Percentiles rank a stretch among this genome's conserved stretches.
These are phyloP conservation scores for Philopotamus ludificatus DNA, from an alignment of 1,140 invertebrate species.

Conservation along the genomic window DNA sequence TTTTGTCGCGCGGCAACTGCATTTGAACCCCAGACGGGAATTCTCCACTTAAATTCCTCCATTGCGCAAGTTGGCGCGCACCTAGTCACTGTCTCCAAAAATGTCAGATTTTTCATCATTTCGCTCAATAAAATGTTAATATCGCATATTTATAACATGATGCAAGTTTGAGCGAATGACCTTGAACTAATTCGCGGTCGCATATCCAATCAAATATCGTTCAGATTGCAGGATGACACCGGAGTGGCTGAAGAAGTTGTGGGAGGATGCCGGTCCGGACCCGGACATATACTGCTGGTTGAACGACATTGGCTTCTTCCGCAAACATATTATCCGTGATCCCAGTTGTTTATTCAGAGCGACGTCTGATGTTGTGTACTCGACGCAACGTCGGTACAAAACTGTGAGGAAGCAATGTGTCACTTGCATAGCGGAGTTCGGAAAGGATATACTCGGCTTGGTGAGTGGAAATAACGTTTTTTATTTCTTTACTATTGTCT, in stretches of 20 bases:
- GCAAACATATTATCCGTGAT: conserved; percentile 81
- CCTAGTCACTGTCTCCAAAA: too few relatives aligned
- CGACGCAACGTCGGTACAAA: conserved; percentile 73
- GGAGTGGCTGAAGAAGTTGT: neutral
- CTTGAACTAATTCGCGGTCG: too few relatives aligned
- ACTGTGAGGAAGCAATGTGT: conserved; percentile 72
- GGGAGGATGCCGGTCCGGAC: neutral
- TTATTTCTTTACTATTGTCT: neutral
- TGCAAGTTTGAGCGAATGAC: too few relatives aligned
- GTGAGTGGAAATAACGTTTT: conserved; percentile 14
- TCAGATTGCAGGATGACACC: conserved; percentile 5
- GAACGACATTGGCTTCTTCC: conserved; percentile 71
- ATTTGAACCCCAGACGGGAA: too few relatives aligned
- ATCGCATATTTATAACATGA: too few relatives aligned
- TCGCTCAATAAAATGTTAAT: too few relatives aligned
- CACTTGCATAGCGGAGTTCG: conserved; percentile 63
- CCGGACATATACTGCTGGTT: conserved; percentile 69
- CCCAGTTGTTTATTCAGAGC: conserved; percentile 81
- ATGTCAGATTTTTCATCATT: too few relatives aligned
- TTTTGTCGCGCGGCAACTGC: too few relatives aligned
- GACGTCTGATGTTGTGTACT: conserved; percentile 81
- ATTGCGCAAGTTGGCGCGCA: too few relatives aligned
- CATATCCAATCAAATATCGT: too few relatives aligned
- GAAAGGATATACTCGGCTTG: conserved; percentile 46
- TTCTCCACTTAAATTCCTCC: too few relatives aligned